phyloP scores from a whole-genome alignment of 2,797 vertebrate species.

The Emys orbicularis region DNA sequence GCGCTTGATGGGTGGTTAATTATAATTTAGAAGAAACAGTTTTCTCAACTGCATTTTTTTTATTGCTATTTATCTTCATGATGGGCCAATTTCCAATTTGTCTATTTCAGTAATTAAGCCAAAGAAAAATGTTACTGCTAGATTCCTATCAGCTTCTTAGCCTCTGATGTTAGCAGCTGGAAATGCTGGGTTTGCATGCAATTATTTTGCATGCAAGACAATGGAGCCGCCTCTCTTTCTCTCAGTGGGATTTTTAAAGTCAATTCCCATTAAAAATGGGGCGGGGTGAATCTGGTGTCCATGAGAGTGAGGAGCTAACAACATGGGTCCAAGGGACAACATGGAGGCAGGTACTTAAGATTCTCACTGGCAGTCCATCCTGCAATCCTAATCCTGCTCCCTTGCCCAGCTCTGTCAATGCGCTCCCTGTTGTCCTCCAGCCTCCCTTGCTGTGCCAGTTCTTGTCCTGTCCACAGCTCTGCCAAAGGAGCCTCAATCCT shows the following conservation, averaged over 20 bases:
- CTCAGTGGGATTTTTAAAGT: neutral
- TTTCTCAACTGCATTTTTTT: constrained; percentile 64
- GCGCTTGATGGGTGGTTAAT: constrained; percentile 79
- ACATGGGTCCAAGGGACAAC: neutral
- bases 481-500: neutral
- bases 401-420: neutral
- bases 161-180: constrained; percentile 32
- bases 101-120: constrained; percentile 78
- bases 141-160: constrained; percentile 45
- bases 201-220: neutral
- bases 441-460: neutral
- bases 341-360: neutral
- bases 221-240: neutral
- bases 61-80: constrained; percentile 81
- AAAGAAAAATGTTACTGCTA: constrained; percentile 76
- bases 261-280: neutral
- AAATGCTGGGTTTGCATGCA: neutral
- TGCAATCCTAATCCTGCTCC: neutral
- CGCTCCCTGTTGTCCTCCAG: neutral
- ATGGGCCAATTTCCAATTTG: constrained; percentile 78
- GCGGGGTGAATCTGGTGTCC: neutral
- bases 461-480: neutral
- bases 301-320: neutral
- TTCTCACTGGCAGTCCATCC: neutral
- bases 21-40: constrained; percentile 78